Base-by-base conservation (phyloP, 1,140 invertebrate genomes). In the Aphelenchoides avenae region DNA sequence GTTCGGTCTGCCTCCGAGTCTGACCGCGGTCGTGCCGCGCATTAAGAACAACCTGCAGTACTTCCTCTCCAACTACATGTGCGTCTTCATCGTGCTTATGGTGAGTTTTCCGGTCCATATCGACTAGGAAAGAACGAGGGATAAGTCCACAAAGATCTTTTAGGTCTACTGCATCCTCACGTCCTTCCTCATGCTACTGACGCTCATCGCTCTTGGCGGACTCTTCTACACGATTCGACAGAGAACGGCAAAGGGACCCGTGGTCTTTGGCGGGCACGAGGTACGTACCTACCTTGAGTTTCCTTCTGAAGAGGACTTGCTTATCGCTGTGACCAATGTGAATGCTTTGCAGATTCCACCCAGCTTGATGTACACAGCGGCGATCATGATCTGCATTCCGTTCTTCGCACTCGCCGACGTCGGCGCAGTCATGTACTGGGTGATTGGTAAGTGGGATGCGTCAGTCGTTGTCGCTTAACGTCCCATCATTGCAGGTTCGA, bases 351-450 rank as follows among this genome's bases (percentile, higher is more conserved):
- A 64, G 62, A 33, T 64, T 7, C 62, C 62, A 11, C 43, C 62
- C 11, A 52, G 43, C 37, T 66, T 64, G 20, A 24, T 65, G 5
- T 65, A 65, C 61, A 68, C 63, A 3, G 5, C 64, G 6, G 63
- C 63, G 18, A 29, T 65, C 31, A 70, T 65, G 39, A 29, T 65
- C 27, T 70, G 54, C 41, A 52, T 65, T 34, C 63, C 63, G 13
- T n/a, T 65, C 18, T 65, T 65, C 26, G 33, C 31, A 18, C 36
- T 65, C 20, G 63, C 63, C n/a, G 68, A 68, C 49, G 63, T 39
- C 31, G 51, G 66, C 0, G 33, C 43, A 40, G 63, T 65, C 18
- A 64, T 65, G 52, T 70, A 70, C 37, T 65, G 63, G 63, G 58
- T 70, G 27, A 40, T 65, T 39, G 63, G 58, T 61, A 5, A 64